A percentile compares a stretch with the other conserved stretches of the same genome.
These are phyloP conservation scores for Borostomias antarcticus DNA, from an alignment of 2,797 vertebrate genomes.

Conservation along the genomic window DNA sequence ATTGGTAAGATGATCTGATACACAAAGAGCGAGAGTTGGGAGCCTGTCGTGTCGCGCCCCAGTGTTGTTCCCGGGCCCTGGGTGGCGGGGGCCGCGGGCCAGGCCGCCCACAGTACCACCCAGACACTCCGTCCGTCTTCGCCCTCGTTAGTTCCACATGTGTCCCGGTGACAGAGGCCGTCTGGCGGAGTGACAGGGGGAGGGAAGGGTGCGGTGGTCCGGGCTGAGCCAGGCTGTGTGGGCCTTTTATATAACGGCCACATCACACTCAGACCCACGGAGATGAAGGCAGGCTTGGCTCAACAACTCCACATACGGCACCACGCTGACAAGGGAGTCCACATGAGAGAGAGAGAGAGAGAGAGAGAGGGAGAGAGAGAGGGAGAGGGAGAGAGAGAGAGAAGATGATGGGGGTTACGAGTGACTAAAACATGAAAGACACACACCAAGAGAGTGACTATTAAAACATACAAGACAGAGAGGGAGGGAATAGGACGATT, in stretches of 20 bases:
- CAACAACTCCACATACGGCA: slow-evolving; percentile 57
- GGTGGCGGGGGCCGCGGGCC: slow-evolving; percentile 69
- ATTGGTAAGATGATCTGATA: slow-evolving; percentile 78
- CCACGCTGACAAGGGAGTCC: slow-evolving; percentile 54
- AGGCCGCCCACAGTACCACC: slow-evolving; percentile 14
- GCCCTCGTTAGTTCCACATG: slow-evolving; percentile 45
- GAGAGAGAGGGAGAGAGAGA: neutral
- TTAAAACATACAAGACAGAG: slow-evolving; percentile 44
- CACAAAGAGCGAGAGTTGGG: slow-evolving; percentile 75
- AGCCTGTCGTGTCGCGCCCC: slow-evolving; percentile 69
- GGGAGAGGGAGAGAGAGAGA: slow-evolving; percentile 6
- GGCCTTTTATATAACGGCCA: slow-evolving; percentile 45
- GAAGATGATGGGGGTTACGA: slow-evolving; percentile 1
- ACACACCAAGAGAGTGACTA: slow-evolving; percentile 11
- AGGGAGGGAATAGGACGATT: too few relatives aligned
- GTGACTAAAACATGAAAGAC: slow-evolving; percentile 21
- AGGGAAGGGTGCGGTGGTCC: slow-evolving; percentile 55
- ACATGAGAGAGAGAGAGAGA: neutral
- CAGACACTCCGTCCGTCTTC: slow-evolving; percentile 14
- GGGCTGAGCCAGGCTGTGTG: slow-evolving; percentile 25
- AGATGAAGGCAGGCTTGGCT: slow-evolving; percentile 61
- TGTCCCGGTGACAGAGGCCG: slow-evolving; percentile 62
- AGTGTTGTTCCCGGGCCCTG: slow-evolving; percentile 43
- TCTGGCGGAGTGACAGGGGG: slow-evolving; percentile 65
- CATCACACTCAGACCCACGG: slow-evolving; percentile 26